Percentiles rank a stretch among this genome's conserved stretches.
phyloP scores from a whole-genome alignment of 2,797 vertebrate genomes.

The Microchirus variegatus region DNA sequence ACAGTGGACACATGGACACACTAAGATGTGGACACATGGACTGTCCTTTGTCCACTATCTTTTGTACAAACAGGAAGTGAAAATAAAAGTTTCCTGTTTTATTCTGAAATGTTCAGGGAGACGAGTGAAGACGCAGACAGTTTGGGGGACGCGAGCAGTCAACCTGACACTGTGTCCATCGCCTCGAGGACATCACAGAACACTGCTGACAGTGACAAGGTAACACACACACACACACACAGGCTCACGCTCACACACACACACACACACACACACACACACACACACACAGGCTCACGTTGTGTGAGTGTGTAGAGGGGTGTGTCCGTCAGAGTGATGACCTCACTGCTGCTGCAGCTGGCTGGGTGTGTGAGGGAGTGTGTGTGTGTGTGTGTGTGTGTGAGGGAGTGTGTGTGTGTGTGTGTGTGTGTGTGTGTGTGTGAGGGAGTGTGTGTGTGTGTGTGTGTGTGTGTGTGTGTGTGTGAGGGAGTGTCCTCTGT shows the following conservation, averaged over 20 bases:
- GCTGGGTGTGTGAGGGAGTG: slow-evolving; percentile 44
- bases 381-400: slow-evolving; percentile 19
- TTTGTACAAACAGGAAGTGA: background rate
- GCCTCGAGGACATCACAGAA: slow-evolving; percentile 97
- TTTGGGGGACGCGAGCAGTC: slow-evolving; percentile 96
- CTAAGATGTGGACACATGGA: too few relatives aligned
- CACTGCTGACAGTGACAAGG: slow-evolving; percentile 98
- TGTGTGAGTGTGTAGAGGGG: slow-evolving; percentile 28
- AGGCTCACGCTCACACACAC: slow-evolving; percentile 15
- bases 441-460: slow-evolving; percentile 47
- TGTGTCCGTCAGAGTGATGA: slow-evolving; percentile 53
- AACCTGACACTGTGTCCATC: slow-evolving; percentile 97
- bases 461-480: slow-evolving; percentile 36
- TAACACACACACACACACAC: slow-evolving; percentile 59
- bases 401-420: slow-evolving; percentile 60
- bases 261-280: slow-evolving; percentile 14
- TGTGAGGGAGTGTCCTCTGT: slow-evolving; percentile 51
- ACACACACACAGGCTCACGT: slow-evolving; percentile 18
- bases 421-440: slow-evolving; percentile 19
- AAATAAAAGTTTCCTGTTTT: background rate
- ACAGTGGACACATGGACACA: too few relatives aligned
- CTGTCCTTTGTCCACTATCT: too few relatives aligned
- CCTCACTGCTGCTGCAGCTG: slow-evolving; percentile 68
- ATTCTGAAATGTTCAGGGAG: slow-evolving; percentile 79
- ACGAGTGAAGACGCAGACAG: slow-evolving; percentile 95